Evolutionary conservation across 2,113 vertebrate species (phyloP).

Genomic region (Azemiops feae): DNA sequence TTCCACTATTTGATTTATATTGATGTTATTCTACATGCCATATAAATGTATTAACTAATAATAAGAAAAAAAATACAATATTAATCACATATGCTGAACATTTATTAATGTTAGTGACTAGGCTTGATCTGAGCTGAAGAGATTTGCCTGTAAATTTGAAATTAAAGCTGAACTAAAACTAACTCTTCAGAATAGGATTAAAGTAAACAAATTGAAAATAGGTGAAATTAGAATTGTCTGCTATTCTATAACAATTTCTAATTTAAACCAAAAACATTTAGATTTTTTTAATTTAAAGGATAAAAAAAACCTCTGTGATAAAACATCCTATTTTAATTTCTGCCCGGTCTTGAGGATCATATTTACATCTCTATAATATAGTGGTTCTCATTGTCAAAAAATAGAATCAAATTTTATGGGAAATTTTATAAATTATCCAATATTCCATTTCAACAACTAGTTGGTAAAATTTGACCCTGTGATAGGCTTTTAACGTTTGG

Average conservation of each 20-base stretch:
- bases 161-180: neutral
- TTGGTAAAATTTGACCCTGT: slow-evolving; percentile 13
- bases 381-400: neutral
- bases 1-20: neutral
- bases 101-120: neutral
- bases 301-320: neutral
- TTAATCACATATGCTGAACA: neutral
- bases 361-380: neutral
- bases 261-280: neutral
- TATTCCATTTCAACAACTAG: neutral
- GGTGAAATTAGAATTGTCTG: neutral
- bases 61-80: neutral
- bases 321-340: neutral
- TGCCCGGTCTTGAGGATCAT: neutral
- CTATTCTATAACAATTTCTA: neutral
- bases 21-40: neutral
- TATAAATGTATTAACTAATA: neutral
- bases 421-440: neutral
- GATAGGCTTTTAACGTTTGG: neutral
- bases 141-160: neutral
- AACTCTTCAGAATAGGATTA: neutral
- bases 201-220: neutral
- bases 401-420: neutral
- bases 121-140: neutral
- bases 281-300: neutral